A percentile compares a stretch with the other conserved stretches of the same genome.
These are phyloP conservation scores for Circaetus gallicus DNA, from an alignment of 2,113 vertebrate species.

Conservation along the genomic window DNA sequence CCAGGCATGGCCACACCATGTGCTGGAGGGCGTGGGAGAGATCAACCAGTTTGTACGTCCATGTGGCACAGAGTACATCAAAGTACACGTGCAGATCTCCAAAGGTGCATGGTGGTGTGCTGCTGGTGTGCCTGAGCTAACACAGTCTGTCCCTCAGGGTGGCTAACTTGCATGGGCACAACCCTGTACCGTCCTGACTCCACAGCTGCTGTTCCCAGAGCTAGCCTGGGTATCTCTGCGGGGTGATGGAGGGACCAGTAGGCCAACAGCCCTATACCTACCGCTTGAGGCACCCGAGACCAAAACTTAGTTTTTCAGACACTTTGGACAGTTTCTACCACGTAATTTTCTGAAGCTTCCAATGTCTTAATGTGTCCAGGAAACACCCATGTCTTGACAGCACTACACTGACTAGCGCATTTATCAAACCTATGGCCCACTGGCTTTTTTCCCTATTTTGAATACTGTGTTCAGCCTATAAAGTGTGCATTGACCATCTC, in stretches of 20 bases:
- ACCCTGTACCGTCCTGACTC: background rate
- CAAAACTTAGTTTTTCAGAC: background rate
- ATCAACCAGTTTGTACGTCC: accelerated
- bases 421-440: background rate
- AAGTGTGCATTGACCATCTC: background rate
- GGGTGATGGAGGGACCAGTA: background rate
- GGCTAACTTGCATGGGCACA: background rate
- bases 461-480: background rate
- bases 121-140: background rate
- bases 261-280: background rate
- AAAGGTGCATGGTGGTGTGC: background rate
- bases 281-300: background rate
- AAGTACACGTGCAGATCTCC: accelerated
- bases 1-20: accelerated
- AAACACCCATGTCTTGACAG: background rate
- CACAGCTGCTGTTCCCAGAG: background rate
- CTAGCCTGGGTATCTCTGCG: accelerated
- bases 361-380: background rate
- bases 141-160: background rate
- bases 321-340: background rate
- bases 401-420: background rate
- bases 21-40: background rate
- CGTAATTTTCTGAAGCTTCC: background rate
- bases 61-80: background rate
- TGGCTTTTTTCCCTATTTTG: background rate